A percentile compares a stretch with the other conserved stretches of the same genome.
These are phyloP conservation scores for Phenacoccus solenopsis DNA, from an alignment of 1,140 invertebrate species.

Conservation along the genomic window DNA sequence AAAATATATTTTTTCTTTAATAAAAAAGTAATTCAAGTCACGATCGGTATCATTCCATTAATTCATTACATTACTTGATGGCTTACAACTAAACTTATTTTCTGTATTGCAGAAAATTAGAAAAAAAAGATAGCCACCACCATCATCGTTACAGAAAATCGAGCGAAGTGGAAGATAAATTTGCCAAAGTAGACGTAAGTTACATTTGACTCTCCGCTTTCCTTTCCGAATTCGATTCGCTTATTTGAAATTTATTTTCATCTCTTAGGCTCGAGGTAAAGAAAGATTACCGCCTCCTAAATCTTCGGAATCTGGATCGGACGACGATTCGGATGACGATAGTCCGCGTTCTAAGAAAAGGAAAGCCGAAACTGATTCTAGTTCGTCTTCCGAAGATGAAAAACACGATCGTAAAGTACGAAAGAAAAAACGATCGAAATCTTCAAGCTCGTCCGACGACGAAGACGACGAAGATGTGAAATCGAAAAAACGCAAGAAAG, in stretches of 20 bases:
- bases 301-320: not conserved
- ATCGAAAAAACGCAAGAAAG: not conserved
- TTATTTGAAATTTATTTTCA: slow-evolving; percentile 10
- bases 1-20: no score
- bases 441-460: not conserved
- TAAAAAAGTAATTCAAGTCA: no score
- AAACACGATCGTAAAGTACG: slow-evolving; percentile 22
- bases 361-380: not conserved
- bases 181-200: not conserved
- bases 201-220: no score
- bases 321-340: not conserved
- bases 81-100: not conserved
- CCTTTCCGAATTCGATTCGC: no score
- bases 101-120: not conserved
- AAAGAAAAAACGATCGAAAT: slow-evolving; percentile 20
- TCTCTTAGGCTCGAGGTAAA: not conserved
- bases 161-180: not conserved
- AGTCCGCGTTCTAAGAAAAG: not conserved
- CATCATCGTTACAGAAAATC: not conserved
- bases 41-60: no score
- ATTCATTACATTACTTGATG: no score
- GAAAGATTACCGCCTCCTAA: not conserved
- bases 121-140: not conserved
- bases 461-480: not conserved
- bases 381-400: slow-evolving; percentile 9